Conservation (phyloP, 1,140 invertebrate genomes). For the Megalonaias nervosa region DNA sequence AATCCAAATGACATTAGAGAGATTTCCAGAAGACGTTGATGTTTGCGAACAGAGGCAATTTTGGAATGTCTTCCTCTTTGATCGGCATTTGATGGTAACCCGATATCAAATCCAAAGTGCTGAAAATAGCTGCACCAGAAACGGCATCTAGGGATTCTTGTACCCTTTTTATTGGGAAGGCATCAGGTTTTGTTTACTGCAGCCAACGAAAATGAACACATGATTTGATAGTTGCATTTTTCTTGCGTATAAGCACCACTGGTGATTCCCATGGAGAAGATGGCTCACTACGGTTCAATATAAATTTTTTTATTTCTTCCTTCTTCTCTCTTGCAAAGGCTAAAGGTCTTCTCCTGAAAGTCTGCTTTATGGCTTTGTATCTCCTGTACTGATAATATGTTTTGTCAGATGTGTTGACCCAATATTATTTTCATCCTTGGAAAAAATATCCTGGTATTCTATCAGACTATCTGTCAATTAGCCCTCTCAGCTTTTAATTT, state of each 20-base stretch:
- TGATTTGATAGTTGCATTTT: conserved; percentile 68
- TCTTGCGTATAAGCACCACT: conserved; percentile 71
- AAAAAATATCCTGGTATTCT: conserved; percentile 31
- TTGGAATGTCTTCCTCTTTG: conserved; percentile 23
- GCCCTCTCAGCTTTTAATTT: neutral
- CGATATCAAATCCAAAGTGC: neutral
- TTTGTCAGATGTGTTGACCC: conserved; percentile 30
- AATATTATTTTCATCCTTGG: conserved; percentile 28
- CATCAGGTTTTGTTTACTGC: conserved; percentile 62
- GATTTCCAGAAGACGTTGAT: conserved; percentile 40
- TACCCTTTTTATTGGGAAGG: conserved; percentile 7
- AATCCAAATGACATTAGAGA: conserved; percentile 43
- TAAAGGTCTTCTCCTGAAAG: conserved; percentile 31
- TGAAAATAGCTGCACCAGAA: conserved; percentile 1
- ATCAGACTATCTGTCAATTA: neutral
- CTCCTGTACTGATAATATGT: conserved; percentile 42
- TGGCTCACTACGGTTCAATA: conserved; percentile 20
- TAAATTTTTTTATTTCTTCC: neutral
- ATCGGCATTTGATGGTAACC: conserved; percentile 19
- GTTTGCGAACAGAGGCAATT: conserved; percentile 43
- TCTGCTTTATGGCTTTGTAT: conserved; percentile 27
- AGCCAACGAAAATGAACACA: conserved; percentile 72
- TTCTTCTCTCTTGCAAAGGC: conserved; percentile 26
- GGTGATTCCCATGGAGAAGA: conserved; percentile 49
- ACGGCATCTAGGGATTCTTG: conserved; percentile 9